A percentile compares a stretch with the other conserved stretches of the same genome.
Evolutionary conservation across 1,140 invertebrate genomes (phyloP).

Genomic region (Capitella teleta): DNA sequence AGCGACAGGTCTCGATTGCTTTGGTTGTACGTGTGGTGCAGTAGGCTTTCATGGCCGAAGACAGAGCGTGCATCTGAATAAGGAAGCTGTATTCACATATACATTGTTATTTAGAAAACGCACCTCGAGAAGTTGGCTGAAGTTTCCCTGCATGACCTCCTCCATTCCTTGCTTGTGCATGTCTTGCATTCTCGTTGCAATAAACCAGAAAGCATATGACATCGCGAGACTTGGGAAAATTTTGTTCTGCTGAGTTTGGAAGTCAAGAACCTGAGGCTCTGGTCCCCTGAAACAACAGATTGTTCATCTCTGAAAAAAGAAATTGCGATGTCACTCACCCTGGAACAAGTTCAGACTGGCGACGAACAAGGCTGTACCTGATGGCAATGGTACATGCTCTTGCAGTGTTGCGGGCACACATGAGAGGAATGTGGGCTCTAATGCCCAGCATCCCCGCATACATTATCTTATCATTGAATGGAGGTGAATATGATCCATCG

Average conservation of each 20-base stretch:
- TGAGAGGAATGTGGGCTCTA: too few species aligned
- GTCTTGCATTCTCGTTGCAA: constrained; percentile 58
- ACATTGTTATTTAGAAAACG: constrained; percentile 7
- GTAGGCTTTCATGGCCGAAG: constrained; percentile 81
- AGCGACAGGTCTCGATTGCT: constrained; percentile 65
- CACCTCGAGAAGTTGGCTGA: constrained; percentile 70
- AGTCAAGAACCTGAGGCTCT: constrained; percentile 83
- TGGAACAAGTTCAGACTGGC: too few species aligned
- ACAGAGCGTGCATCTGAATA: constrained; percentile 63
- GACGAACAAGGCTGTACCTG: too few species aligned
- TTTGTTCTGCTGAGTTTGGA: constrained; percentile 84
- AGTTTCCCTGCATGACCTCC: constrained; percentile 64
- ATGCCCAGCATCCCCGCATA: too few species aligned
- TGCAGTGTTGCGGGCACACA: too few species aligned
- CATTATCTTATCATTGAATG: too few species aligned
- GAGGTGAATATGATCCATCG: too few species aligned
- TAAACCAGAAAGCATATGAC: constrained; percentile 61
- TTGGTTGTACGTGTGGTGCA: constrained; percentile 60
- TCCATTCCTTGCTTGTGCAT: constrained; percentile 69
- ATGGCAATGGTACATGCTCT: too few species aligned
- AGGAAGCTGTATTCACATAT: neutral
- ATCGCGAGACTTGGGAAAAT: constrained; percentile 70
- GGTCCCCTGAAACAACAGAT: constrained; percentile 54
- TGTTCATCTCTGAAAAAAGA: too few species aligned
- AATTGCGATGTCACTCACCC: too few species aligned